Evolutionary conservation across 2,888 invertebrate genomes (phyloP), one percentile per base, ranked within the genome.

Genomic region (Mesorhabditis spiculigera): DNA sequence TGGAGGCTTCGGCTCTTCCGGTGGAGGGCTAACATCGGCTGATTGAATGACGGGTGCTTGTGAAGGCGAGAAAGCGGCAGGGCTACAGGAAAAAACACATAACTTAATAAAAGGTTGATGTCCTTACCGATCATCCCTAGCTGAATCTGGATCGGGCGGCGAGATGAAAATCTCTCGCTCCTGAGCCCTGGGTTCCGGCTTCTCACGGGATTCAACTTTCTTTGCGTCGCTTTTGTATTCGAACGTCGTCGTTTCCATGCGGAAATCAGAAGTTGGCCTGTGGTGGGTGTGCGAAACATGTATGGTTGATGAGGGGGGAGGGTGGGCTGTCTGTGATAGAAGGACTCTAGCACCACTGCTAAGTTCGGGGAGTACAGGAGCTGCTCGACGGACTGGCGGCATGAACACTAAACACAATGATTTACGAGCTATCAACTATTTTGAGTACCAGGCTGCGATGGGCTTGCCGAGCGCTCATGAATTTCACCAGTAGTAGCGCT

Each of bases 1-100:
- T 61, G 70, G 71, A 16, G 75, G 71, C 50, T 70, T 71, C 43
- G 75, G 75, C 71, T 75, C 75, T 50, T 75, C 75, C 65, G 75
- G 75, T 4, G 75, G 75, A 13, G 75, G 75, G 64, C 75, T 75
- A 6, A 72, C 43, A 58, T 75, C 71, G n/a, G 58, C 58, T n/a
- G 58, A 10, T 50, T 10, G 58, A n/a, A 50, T n/a, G n/a, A 50
- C n/a, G 8, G 58, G 8, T 50, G 58, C n/a, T n/a, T 10, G 10
- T 50, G 58, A 50, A 10, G 58, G 58, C 10, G 58, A 50, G 58
- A 50, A 50, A 10, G n/a, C n/a, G 3, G 58, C 58, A 13, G 58
- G 58, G 8, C 58, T 50, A 50, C 58, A 50, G n/a, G 28, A 28
- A 28, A 28, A 28, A 28, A 28, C n/a, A n/a, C n/a, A n/a, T 28